A percentile compares a stretch with the other conserved stretches of the same genome.
These are phyloP conservation scores for Anoplophora glabripennis DNA, from an alignment of 1,140 invertebrate species.

Conservation along the genomic window DNA sequence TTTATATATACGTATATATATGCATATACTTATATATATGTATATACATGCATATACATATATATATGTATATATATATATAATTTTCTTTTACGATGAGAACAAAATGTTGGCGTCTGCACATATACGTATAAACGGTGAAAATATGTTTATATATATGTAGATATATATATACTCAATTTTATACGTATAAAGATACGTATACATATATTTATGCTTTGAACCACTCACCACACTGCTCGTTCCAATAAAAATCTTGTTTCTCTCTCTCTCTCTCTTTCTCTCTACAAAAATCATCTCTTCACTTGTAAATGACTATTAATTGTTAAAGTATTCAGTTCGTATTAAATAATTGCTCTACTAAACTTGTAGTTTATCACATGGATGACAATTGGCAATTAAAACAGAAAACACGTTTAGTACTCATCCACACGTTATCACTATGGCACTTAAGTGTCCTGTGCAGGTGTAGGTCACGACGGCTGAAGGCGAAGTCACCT, in stretches of 20 bases:
- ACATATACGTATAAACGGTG: slow-evolving; percentile 13
- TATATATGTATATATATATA: slow-evolving; percentile 20
- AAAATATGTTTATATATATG: slow-evolving; percentile 17
- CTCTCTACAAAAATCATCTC: slow-evolving; percentile 31
- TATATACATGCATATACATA: slow-evolving; percentile 17
- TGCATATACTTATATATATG: slow-evolving; percentile 22
- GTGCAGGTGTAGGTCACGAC: slow-evolving; percentile 13
- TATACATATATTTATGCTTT: slow-evolving; percentile 13
- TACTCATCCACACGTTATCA: slow-evolving; percentile 42
- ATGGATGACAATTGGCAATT: slow-evolving; percentile 49
- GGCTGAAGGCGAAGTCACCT: neutral
- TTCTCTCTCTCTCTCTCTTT: slow-evolving; percentile 29
- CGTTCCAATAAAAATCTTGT: slow-evolving; percentile 37
- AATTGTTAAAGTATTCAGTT: slow-evolving; percentile 36
- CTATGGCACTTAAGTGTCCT: slow-evolving; percentile 45
- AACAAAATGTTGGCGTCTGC: slow-evolving; percentile 28
- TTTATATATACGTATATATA: too few species aligned
- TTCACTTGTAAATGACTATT: slow-evolving; percentile 38
- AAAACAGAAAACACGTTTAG: slow-evolving; percentile 33
- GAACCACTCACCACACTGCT: slow-evolving; percentile 36
- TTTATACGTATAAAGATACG: slow-evolving; percentile 12
- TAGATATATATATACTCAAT: slow-evolving; percentile 16
- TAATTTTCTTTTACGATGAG: slow-evolving; percentile 35
- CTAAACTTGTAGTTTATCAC: slow-evolving; percentile 48
- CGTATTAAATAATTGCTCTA: slow-evolving; percentile 34